A percentile compares a stretch with the other conserved stretches of the same genome.
Evolutionary conservation across 1,140 invertebrate genomes (phyloP).

Genomic region (Spodoptera frugiperda): DNA sequence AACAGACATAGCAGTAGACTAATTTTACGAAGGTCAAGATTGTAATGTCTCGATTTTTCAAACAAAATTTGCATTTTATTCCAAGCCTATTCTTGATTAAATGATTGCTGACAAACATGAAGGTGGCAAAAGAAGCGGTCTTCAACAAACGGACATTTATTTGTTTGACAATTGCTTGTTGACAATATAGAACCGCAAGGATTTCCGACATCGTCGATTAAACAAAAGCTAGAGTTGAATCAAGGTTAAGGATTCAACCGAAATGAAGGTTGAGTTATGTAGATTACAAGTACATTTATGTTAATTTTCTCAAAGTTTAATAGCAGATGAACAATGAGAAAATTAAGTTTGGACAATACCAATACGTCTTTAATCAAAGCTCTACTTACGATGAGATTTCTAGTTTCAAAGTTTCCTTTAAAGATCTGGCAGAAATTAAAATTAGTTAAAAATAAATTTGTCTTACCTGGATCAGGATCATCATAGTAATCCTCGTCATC

Average conservation of each 20-base stretch:
- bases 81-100: background rate
- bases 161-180: constrained; percentile 37
- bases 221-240: constrained; percentile 27
- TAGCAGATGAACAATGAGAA: too few relatives aligned
- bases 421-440: background rate
- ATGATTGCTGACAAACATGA: constrained; percentile 12
- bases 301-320: background rate
- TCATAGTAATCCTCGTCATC: constrained; percentile 88
- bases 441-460: background rate
- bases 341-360: too few relatives aligned
- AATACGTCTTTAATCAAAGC: too few relatives aligned
- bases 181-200: constrained; percentile 35
- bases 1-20: background rate
- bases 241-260: constrained; percentile 34
- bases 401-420: too few relatives aligned
- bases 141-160: constrained; percentile 31
- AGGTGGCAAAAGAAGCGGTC: constrained; percentile 19
- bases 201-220: constrained; percentile 34
- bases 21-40: background rate
- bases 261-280: background rate
- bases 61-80: background rate
- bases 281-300: background rate
- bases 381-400: too few relatives aligned
- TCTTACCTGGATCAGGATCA: constrained; percentile 73
- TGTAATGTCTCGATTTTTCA: background rate